Evolutionary conservation across 2,797 vertebrate genomes (phyloP), one percentile per base, ranked within the genome.

Genomic region (Paedocypris micromegethes): DNA sequence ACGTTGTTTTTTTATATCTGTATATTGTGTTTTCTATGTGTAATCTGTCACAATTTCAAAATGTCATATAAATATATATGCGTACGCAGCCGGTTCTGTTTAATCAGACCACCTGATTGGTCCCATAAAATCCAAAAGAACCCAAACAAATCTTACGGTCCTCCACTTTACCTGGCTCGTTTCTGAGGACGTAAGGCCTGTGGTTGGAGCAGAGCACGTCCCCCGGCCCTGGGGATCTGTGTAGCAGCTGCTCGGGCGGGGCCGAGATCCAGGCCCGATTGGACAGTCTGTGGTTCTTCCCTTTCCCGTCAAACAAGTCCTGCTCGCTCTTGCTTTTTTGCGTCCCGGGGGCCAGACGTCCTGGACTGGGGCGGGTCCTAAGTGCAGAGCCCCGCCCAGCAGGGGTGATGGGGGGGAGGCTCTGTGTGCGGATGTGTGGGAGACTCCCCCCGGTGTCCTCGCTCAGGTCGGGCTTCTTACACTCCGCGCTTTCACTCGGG

Each of bases 251-350:
- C 59, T 88, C 86, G 54, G 89, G 81, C 58, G 87, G 79, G 62
- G 80, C 77, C n/a, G 79, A 73, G 5, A 86, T 78, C 86, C 85
- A 91, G 6, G 83, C 79, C 79, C 88, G 88, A 72, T 83, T 87
- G 58, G 83, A 80, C 56, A 85, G 73, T 51, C 85, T 40, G 48
- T 84, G 88, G 61, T 76, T 83, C 38, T 83, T 88, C 42, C 73
- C 80, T 76, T 82, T 88, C 72, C 82, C 82, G 75, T 86, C 86
- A 78, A 89, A 83, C 62, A 93, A 81, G 67, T 89, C 88, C 51
- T 92, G 88, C 68, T 93, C 90, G 42, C 90, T 92, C 71, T 79
- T 88, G 71, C 89, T 90, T 71, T 92, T 93, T 79, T 89, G 91
- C 67, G 91, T 90, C 47, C 74, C 77, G 48, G 84, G 83, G 56